Evolutionary conservation across 2,797 vertebrate genomes (phyloP).

Genomic region (Enteromius unitaeniatus): DNA sequence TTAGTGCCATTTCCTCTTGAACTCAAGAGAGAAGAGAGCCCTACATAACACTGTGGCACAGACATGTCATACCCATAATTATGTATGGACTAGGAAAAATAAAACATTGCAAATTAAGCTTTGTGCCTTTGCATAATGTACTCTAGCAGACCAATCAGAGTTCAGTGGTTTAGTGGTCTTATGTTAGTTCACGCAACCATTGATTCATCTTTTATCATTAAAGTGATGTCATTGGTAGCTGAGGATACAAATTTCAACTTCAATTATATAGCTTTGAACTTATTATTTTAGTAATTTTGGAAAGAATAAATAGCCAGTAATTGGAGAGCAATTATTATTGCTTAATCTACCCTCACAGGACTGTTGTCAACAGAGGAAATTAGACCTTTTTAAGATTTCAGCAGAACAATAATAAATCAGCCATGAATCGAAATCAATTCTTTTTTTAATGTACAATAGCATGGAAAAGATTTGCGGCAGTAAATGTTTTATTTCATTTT

Average conservation of each 20-base stretch:
- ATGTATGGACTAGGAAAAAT: slow-evolving; percentile 12
- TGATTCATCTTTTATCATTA: neutral
- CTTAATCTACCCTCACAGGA: neutral
- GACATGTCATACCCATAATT: neutral
- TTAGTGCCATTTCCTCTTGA: slow-evolving; percentile 8
- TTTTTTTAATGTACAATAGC: neutral
- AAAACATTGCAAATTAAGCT: neutral
- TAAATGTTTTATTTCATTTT: neutral
- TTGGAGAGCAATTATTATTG: neutral
- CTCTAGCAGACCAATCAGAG: neutral
- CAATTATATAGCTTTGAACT: neutral
- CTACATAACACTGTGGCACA: neutral
- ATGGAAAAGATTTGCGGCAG: neutral
- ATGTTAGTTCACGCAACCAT: neutral
- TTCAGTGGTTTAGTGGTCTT: neutral
- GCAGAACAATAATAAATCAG: neutral
- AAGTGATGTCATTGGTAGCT: neutral
- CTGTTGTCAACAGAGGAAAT: neutral
- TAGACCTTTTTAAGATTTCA: neutral
- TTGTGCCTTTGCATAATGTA: neutral
- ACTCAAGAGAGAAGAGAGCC: neutral
- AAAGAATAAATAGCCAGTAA: neutral
- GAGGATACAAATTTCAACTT: neutral
- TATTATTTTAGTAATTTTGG: neutral
- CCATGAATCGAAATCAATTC: neutral